Evolutionary conservation across 1,140 invertebrate genomes (phyloP).

Genomic region (Drosophila elegans): DNA sequence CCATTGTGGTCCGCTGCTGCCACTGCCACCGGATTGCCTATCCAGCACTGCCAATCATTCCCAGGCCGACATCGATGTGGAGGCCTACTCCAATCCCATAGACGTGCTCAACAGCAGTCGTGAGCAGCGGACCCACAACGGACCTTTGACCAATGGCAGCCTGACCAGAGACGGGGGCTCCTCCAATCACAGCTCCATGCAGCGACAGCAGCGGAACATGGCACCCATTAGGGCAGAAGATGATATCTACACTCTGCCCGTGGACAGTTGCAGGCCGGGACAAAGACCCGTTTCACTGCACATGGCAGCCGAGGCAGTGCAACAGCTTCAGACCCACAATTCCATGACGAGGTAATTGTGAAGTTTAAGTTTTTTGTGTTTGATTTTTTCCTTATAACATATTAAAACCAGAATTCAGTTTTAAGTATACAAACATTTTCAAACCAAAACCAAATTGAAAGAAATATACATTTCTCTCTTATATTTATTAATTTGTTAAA

Average conservation of each 20-base stretch:
- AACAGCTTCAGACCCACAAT: conserved; percentile 65
- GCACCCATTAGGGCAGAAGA: conserved; percentile 61
- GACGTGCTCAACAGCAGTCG: conserved; percentile 77
- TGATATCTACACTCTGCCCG: conserved; percentile 82
- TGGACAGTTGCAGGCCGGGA: conserved; percentile 71
- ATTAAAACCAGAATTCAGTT: no score
- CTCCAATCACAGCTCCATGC: conserved; percentile 62
- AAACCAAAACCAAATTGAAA: no score
- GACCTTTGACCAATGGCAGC: conserved; percentile 74
- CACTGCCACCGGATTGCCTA: conserved; percentile 75
- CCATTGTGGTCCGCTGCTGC: conserved; percentile 66
- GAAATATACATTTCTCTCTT: no score
- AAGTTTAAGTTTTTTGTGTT: no score
- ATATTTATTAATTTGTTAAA: no score
- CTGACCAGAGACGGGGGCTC: conserved; percentile 66
- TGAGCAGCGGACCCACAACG: conserved; percentile 66
- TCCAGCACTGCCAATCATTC: conserved; percentile 36
- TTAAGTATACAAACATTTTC: no score
- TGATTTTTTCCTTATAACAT: no score
- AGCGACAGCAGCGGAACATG: conserved; percentile 53
- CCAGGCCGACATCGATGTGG: conserved; percentile 65
- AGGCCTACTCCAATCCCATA: conserved; percentile 84
- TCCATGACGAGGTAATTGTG: conserved; percentile 73
- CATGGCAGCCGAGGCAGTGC: conserved; percentile 63
- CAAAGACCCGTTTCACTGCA: conserved; percentile 69